Percentiles rank a stretch among this genome's conserved stretches.
phyloP scores from a whole-genome alignment of 2,888 invertebrate genomes.

The Protophormia terraenovae region DNA sequence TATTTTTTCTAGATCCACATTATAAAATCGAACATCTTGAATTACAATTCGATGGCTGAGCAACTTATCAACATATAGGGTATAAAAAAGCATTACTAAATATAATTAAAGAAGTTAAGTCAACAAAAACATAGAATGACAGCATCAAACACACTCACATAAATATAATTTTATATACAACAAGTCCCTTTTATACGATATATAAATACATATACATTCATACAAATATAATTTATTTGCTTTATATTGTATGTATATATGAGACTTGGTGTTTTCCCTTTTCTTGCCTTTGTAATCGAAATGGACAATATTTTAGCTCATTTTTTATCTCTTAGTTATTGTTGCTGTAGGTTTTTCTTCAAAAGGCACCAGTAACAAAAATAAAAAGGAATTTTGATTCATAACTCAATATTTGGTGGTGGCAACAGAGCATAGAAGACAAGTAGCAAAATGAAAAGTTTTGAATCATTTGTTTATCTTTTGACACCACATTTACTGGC shows the following conservation, averaged over 20 bases:
- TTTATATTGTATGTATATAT: not conserved
- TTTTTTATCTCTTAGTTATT: not conserved
- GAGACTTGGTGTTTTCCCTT: not conserved
- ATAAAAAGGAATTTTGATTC: conserved; percentile 31
- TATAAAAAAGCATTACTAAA: not conserved
- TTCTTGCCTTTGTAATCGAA: not conserved
- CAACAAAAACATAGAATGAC: not conserved
- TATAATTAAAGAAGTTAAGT: not conserved
- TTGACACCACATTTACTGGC: conserved; percentile 56
- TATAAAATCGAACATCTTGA: too few species aligned
- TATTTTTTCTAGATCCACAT: too few species aligned
- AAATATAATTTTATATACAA: too few species aligned
- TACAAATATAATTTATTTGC: not conserved
- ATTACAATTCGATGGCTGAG: not conserved
- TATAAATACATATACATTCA: not conserved
- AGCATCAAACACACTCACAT: not conserved
- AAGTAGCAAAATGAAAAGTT: conserved; percentile 52
- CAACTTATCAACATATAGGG: not conserved
- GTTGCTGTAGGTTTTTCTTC: not conserved
- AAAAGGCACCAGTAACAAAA: not conserved
- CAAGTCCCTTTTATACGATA: not conserved
- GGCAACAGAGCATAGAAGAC: not conserved
- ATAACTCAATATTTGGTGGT: conserved; percentile 20
- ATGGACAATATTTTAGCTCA: conserved; percentile 8
- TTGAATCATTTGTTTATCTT: conserved; percentile 63